Evolutionary conservation across 2,888 invertebrate genomes (phyloP).

Genomic region (Cephus rjabovi): DNA sequence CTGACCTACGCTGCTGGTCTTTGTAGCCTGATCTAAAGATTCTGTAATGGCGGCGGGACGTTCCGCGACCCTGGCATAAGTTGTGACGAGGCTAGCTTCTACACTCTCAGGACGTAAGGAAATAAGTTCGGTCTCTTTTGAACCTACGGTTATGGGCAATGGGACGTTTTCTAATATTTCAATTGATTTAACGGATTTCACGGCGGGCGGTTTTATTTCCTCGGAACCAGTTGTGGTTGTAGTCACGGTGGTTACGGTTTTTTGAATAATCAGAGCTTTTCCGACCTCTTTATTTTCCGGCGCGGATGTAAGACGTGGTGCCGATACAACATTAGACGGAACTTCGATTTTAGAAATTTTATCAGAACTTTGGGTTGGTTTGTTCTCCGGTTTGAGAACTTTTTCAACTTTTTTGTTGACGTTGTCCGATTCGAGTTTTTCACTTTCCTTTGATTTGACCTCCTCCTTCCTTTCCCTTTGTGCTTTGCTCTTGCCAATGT

Average conservation of each 20-base stretch:
- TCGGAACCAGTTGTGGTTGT: slow-evolving; percentile 32
- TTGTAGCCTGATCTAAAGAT: slow-evolving; percentile 23
- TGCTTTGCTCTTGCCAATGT: not conserved
- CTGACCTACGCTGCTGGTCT: slow-evolving; percentile 18
- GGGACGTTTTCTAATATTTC: slow-evolving; percentile 45
- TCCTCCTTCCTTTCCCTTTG: slow-evolving; percentile 12
- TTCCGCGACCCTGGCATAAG: slow-evolving; percentile 47
- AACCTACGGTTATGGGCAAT: slow-evolving; percentile 36
- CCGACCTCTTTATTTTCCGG: slow-evolving; percentile 21
- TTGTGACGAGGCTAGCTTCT: slow-evolving; percentile 56
- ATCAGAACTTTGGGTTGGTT: slow-evolving; percentile 5
- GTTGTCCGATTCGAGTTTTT: not conserved
- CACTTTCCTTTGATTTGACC: slow-evolving; percentile 4
- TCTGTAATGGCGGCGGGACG: slow-evolving; percentile 26
- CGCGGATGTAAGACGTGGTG: not conserved
- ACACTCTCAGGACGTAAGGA: slow-evolving; percentile 55
- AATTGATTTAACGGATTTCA: slow-evolving; percentile 40
- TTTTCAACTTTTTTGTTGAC: not conserved
- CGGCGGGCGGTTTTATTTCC: slow-evolving; percentile 41
- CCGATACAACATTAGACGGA: not conserved
- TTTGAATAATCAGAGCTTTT: slow-evolving; percentile 43
- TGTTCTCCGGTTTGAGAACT: slow-evolving; percentile 3
- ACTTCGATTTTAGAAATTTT: not conserved
- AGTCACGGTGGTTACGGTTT: slow-evolving; percentile 38
- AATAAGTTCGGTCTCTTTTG: slow-evolving; percentile 50